Evolutionary conservation across 1,140 invertebrate genomes (phyloP), one percentile per base, ranked within the genome.

Genomic region (Ceratoteleas bidentatus): DNA sequence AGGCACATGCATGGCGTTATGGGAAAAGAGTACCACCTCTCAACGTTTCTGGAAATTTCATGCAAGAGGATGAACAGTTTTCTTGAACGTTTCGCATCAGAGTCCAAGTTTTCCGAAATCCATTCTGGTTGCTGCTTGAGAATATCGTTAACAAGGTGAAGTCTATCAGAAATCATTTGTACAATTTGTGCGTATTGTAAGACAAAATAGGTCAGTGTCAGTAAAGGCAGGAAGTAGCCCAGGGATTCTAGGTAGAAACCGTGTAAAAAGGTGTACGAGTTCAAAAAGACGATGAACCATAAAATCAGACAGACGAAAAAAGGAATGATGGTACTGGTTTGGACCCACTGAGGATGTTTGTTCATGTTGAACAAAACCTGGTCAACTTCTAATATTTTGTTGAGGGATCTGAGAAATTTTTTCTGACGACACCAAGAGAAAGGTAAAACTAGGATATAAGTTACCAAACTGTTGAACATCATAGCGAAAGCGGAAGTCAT

Each of bases 21-120:
- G 0, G 64, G 50, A 10, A 66, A 47, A 3, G 64, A 66, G 32
- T 56, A 66, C 64, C 52, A 66, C 0, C 32, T 45, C 1, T 32
- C 40, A 47, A 66, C 7, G 0, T 36, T 16, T 16, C 8, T 56
- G 2, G 64, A 16, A 0, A 66, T 32, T 0, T 57, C 14, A 6
- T 40, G 56, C n/a, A 66, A 15, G 11, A 47, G 56, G 8, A 10
- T 16, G 16, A 56, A 32, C 13, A 66, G 2, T 36, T 47, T 32
- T 36, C 40, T 43, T 7, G 38, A 7, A 3, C 11, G 49, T 3
- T 7, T 16, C 5, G 16, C 6, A 8, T 50, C 11, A 16, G 5
- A 16, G 16, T 11, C 14, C 6, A 6, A 16, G 6, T 50, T 50
- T 0, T 16, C 49, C 6, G 49, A 16, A 50, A 50, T 9, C 14